Evolutionary conservation across 2,888 invertebrate species (phyloP), one percentile per base, ranked within the genome.

Genomic region (Pandemis cinnamomeana): DNA sequence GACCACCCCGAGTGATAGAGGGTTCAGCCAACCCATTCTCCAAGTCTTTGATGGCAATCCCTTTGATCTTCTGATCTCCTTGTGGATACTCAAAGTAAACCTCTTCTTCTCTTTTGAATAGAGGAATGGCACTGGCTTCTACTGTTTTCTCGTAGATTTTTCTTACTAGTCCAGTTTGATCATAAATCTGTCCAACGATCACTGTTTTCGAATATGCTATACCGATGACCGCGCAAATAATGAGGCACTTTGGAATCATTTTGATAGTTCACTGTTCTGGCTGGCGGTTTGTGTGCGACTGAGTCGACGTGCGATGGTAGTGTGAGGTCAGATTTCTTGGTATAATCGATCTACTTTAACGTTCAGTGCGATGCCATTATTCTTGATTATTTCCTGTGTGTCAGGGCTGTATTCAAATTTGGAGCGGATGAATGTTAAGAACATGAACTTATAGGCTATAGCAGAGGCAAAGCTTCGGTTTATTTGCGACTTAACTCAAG

Each of bases 11-110:
- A 0, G 77, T 91, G 5, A 95, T 92, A 0, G 93, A 86, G 0
- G 94, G 87, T 67, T 91, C 87, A 0, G 93, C 89, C 3, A 87
- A 64, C 0, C 88, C 89, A 75, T 92, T 91, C 0, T 93, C 91
- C 82, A 91, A 53, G 51, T 94, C 94, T 53, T 88, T 89, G 10
- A 94, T 91, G 1, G 91, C 89, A 0, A 94, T 90, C 0, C 94
- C 94, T 77, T 93, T 93, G 4, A 94, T 93, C 75, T 83, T 90
- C 81, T 89, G 84, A 42, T 89, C 87, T 68, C 84, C 86, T 11
- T 79, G 60, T 27, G 87, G 85, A 70, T 90, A 89, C 67, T 90
- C 88, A 51, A 89, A 91, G 6, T 77, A 77, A 0, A 91, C 76
- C n/a, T 86, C 88, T 27, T 91, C 82, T 15, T 87, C 89, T 0